phyloP scores from a whole-genome alignment of 35 echinoderm and acorn worm genomes.

The Eucidaris tribuloides region DNA sequence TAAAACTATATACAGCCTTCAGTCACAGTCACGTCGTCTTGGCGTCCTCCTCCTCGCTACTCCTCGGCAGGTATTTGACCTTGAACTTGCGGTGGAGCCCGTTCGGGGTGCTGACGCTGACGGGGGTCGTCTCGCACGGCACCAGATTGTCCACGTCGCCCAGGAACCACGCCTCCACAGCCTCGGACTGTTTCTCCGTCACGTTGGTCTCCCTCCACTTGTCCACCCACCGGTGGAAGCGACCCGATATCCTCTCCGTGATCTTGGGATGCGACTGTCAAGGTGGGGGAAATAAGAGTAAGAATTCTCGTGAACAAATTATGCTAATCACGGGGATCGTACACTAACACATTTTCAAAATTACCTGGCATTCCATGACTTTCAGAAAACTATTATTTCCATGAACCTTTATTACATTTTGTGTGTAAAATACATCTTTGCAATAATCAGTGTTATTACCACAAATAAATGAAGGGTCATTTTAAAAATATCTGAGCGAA shows the following conservation, averaged over 20 bases:
- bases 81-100: slow-evolving; percentile 62
- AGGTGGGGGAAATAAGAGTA: no score
- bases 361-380: neutral
- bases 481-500: no score
- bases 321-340: neutral
- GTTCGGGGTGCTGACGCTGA: slow-evolving; percentile 53
- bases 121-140: slow-evolving; percentile 60
- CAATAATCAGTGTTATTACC: no score
- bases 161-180: slow-evolving; percentile 87
- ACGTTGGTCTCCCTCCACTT: slow-evolving; percentile 72
- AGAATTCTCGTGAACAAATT: no score
- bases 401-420: neutral
- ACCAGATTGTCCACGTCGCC: slow-evolving; percentile 76
- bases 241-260: slow-evolving; percentile 52
- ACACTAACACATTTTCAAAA: no score
- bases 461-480: no score
- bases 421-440: neutral
- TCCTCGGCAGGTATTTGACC: slow-evolving; percentile 57
- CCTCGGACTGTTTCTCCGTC: slow-evolving; percentile 46
- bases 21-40: neutral
- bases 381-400: neutral
- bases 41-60: slow-evolving; percentile 5
- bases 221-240: slow-evolving; percentile 75
- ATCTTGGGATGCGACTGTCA: slow-evolving; percentile 76
- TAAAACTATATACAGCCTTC: neutral